Evolutionary conservation across 1,140 invertebrate genomes (phyloP), one percentile per base, ranked within the genome.

Genomic region (Megalonaias nervosa): DNA sequence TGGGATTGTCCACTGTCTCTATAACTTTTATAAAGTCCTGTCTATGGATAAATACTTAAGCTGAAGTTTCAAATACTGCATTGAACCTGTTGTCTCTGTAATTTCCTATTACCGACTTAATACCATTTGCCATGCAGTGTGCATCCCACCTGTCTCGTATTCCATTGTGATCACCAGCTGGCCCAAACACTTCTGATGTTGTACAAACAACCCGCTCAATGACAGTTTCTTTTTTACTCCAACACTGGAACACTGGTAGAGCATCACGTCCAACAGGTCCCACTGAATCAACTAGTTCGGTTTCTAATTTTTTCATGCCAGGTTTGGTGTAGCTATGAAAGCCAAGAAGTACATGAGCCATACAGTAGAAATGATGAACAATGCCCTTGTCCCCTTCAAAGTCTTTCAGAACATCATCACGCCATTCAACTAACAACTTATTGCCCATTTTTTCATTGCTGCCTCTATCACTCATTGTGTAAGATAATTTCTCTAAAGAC

Each of bases 321-420:
- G 26, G 26, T 31, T 31, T 31, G 26, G 26, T 31, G 26, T 31
- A 31, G 26, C 26, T 31, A 4, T 31, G 26, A 4, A 31, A 31
- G 26, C 26, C 26, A 17, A 75, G 67, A 0, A 75, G 19, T 1
- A 75, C 59, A 64, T 69, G 66, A 1, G 75, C 67, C 75, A 77
- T 77, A 71, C 75, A 77, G 48, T 77, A 38, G 64, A 75, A 75
- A 48, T 68, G 74, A 14, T 48, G 66, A 23, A 75, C 58, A 11
- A 38, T 62, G n/a, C 12, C 2, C 68, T 75, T 3, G 15, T 59
- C 14, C 16, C 23, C 23, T 62, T 69, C 67, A 62, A 16, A 31
- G 26, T 31, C 19, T 17, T 57, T 59, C n/a, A 75, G 15, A 31
- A 58, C 57, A n/a, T 67, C 26, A 31, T 31, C 72, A 15, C 72